A percentile compares a stretch with the other conserved stretches of the same genome.
Conservation (phyloP, 23 tunicate species). For the Halocynthia aurantium region DNA sequence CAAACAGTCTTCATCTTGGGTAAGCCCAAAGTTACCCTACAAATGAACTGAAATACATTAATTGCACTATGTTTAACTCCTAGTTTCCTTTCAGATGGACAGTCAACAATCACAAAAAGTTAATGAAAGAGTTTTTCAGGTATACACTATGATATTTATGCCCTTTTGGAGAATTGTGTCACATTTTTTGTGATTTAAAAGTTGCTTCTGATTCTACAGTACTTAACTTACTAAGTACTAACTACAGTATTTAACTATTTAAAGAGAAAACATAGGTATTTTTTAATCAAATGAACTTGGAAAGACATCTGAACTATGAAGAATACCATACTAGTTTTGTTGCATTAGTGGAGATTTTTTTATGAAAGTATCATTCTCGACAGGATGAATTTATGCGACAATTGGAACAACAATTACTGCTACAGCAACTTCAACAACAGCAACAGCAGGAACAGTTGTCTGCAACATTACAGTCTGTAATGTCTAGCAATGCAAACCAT, state of each 20-base stretch:
- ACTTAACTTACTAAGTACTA: too few relatives aligned
- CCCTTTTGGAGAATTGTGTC: too few relatives aligned
- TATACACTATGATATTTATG: neutral
- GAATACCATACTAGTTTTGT: too few relatives aligned
- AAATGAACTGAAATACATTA: neutral
- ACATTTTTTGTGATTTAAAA: too few relatives aligned
- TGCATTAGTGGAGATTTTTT: neutral
- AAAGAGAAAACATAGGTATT: too few relatives aligned
- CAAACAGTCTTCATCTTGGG: constrained; percentile 7
- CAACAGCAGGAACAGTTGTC: constrained; percentile 71
- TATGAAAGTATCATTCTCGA: neutral
- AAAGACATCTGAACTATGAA: too few relatives aligned
- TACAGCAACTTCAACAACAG: constrained; percentile 70
- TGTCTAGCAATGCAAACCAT: neutral
- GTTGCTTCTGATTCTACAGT: too few relatives aligned
- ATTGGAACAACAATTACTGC: constrained; percentile 61
- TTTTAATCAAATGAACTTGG: too few relatives aligned
- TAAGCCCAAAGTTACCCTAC: neutral
- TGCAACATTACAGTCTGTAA: constrained; percentile 40
- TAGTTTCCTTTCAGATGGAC: neutral
- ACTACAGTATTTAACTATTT: too few relatives aligned
- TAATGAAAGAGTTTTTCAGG: constrained; percentile 20
- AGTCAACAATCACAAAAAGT: constrained; percentile 4
- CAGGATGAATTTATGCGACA: constrained; percentile 65
- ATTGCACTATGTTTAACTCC: neutral